These are phyloP conservation scores for Spinus olivaceus DNA, from an alignment of 2,797 vertebrate genomes.

Conservation along the genomic window DNA sequence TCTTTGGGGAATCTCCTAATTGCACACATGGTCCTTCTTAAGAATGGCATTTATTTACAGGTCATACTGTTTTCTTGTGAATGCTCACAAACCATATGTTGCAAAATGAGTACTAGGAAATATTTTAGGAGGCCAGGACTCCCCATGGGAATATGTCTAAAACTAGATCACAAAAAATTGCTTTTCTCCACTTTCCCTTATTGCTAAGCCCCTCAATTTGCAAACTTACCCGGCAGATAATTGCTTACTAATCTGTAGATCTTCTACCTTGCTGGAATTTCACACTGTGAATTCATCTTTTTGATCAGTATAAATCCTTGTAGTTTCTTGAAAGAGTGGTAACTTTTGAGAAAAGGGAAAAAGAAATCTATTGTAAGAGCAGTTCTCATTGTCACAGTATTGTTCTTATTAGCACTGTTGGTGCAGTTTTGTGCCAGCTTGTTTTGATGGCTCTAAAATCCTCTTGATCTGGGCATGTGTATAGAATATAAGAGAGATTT, in stretches of 20 bases:
- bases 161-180: neutral
- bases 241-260: neutral
- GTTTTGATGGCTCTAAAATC: neutral
- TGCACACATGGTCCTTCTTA: neutral
- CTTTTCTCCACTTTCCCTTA: neutral
- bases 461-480: neutral
- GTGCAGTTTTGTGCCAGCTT: neutral
- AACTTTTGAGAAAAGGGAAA: neutral
- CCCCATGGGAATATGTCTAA: neutral
- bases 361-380: neutral
- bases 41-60: slow-evolving; percentile 18
- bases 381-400: neutral
- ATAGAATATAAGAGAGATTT: neutral
- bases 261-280: neutral
- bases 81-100: neutral
- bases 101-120: neutral
- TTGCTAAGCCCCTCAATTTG: fast-evolving
- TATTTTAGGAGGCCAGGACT: neutral
- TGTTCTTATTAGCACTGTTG: neutral
- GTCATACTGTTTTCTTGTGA: neutral
- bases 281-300: neutral
- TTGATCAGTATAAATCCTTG: neutral
- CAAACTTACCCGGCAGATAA: fast-evolving
- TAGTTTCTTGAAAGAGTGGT: neutral
- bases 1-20: slow-evolving; percentile 4